Conservation (phyloP, 2,888 invertebrate genomes). For the Thymelicus lineola region DNA sequence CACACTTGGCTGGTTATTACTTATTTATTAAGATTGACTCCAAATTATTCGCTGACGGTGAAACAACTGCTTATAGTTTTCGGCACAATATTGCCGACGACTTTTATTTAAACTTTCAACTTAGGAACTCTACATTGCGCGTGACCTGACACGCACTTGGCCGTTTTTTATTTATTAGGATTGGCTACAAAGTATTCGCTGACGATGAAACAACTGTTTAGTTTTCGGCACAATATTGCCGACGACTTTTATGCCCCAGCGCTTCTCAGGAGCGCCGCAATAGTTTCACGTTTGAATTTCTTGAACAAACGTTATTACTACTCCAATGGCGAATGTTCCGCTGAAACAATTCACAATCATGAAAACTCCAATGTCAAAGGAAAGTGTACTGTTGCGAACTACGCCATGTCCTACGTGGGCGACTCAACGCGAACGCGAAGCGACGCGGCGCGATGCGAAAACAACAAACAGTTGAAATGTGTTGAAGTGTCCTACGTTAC, state of each 20-base stretch:
- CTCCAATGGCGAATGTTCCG: conserved; percentile 71
- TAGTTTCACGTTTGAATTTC: conserved; percentile 80
- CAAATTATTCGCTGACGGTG: background rate
- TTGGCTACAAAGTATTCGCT: background rate
- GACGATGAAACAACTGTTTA: background rate
- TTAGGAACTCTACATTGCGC: too few species aligned
- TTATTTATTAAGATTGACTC: too few species aligned
- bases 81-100: conserved; percentile 59
- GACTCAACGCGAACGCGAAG: too few species aligned
- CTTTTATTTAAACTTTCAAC: conserved; percentile 47
- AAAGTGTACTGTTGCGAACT: conserved; percentile 66
- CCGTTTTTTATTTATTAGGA: too few species aligned
- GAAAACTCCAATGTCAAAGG: conserved; percentile 75
- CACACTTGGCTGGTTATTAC: too few species aligned
- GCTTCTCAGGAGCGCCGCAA: conserved; percentile 62
- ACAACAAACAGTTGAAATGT: too few species aligned
- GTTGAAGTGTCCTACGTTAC: too few species aligned
- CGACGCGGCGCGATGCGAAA: too few species aligned
- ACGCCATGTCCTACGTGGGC: too few species aligned
- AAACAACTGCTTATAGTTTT: conserved; percentile 17
- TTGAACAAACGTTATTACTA: conserved; percentile 80
- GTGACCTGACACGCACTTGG: too few species aligned
- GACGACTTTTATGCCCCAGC: conserved; percentile 56
- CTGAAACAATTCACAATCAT: conserved; percentile 78
- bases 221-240: conserved; percentile 57